These are phyloP conservation scores for Sus cebifrons DNA, from an alignment of 2,797 vertebrate genomes.

Conservation along the genomic window DNA sequence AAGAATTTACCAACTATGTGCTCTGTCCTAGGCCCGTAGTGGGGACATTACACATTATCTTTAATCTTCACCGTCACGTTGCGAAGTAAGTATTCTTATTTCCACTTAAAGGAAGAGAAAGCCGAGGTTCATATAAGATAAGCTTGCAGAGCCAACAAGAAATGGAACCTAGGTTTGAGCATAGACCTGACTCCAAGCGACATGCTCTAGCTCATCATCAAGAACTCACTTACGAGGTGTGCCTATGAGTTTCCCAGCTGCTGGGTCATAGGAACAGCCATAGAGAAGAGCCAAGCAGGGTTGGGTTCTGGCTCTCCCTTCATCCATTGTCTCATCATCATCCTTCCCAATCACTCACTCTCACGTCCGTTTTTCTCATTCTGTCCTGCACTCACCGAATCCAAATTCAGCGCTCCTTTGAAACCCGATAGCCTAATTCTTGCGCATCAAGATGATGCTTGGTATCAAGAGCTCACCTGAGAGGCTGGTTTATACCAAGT, in stretches of 20 bases:
- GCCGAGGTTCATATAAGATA: neutral
- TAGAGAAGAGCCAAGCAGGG: neutral
- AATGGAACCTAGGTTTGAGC: neutral
- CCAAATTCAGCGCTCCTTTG: conserved; percentile 38
- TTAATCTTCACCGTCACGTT: conserved; percentile 1
- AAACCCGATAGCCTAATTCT: neutral
- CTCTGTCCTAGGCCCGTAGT: neutral
- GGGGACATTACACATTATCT: neutral
- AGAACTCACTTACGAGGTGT: conserved; percentile 3
- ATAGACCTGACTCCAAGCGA: neutral
- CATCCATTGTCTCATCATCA: neutral
- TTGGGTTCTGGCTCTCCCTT: conserved; percentile 51
- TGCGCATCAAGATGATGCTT: neutral
- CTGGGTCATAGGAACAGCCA: neutral
- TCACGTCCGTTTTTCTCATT: conserved; percentile 42
- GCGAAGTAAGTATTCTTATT: neutral
- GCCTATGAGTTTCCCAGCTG: neutral
- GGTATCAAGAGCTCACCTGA: conserved; percentile 15
- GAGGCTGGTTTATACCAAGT: conserved; percentile 48
- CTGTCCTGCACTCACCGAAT: conserved; percentile 48
- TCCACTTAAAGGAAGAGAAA: conserved; percentile 9
- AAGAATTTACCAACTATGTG: neutral
- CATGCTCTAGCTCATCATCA: neutral
- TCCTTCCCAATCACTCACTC: neutral
- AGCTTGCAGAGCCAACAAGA: neutral